Evolutionary conservation across 92 coral and sea anemone genomes (phyloP).

Genomic region (Parazoanthus atlanticus): DNA sequence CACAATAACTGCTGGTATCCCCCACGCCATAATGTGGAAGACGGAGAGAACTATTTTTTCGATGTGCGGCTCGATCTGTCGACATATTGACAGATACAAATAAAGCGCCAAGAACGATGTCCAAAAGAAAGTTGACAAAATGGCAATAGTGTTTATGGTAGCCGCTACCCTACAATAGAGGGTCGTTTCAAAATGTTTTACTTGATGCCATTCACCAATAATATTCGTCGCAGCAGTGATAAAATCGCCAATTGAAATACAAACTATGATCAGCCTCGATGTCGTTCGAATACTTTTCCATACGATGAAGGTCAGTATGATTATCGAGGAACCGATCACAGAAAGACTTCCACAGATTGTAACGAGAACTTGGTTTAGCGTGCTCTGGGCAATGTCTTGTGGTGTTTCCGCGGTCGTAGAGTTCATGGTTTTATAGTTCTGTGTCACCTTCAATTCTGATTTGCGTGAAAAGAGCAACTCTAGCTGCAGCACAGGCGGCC

Average conservation of each 20-base stretch:
- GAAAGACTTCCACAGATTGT: constrained; percentile 60
- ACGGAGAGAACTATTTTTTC: constrained; percentile 60
- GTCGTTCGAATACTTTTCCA: constrained; percentile 73
- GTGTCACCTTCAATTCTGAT: background rate
- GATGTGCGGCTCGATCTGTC: constrained; percentile 49
- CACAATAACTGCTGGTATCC: constrained; percentile 67
- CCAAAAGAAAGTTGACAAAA: constrained; percentile 94
- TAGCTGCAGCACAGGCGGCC: no score
- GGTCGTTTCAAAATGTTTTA: background rate
- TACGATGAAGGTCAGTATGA: constrained; percentile 54
- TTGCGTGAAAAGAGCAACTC: background rate
- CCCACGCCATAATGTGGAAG: constrained; percentile 83
- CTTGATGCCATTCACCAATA: constrained; percentile 45
- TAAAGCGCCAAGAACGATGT: constrained; percentile 74
- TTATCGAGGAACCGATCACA: constrained; percentile 55
- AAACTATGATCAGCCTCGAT: constrained; percentile 60
- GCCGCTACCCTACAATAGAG: constrained; percentile 53
- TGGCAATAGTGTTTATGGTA: constrained; percentile 67
- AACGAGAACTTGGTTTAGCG: constrained; percentile 18
- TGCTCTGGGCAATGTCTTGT: constrained; percentile 12
- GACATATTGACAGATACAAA: constrained; percentile 69
- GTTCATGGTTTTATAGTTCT: background rate
- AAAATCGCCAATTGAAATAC: constrained; percentile 69
- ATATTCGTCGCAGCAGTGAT: constrained; percentile 46
- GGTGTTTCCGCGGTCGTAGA: background rate